Conservation (phyloP, 92 coral and sea anemone genomes). For the Palythoa grandis region DNA sequence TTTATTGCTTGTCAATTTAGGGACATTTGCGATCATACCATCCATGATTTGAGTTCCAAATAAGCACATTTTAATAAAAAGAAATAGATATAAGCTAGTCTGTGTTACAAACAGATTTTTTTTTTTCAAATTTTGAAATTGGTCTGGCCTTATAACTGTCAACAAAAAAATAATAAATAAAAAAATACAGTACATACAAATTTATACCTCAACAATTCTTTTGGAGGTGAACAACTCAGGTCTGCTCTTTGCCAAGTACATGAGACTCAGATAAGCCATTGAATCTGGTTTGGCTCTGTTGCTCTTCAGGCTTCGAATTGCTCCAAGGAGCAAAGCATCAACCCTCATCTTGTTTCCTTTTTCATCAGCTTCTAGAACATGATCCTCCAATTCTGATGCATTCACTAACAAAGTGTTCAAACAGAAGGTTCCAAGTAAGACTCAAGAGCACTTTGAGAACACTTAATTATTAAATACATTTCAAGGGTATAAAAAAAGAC, state of each 20-base stretch:
- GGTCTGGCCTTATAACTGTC: no score
- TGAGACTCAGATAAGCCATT: conserved; percentile 64
- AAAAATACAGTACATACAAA: not conserved
- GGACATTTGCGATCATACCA: no score
- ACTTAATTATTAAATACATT: no score
- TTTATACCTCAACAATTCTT: conserved; percentile 82
- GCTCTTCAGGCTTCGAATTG: conserved; percentile 76
- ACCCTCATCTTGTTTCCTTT: conserved; percentile 76
- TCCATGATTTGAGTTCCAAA: no score
- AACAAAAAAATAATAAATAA: not conserved
- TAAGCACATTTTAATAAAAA: no score
- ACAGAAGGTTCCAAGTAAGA: no score
- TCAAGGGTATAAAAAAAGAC: no score
- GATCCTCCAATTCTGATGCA: conserved; percentile 86
- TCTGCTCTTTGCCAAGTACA: conserved; percentile 79
- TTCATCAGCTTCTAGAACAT: conserved; percentile 83
- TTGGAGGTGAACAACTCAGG: conserved; percentile 81
- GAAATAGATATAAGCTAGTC: no score
- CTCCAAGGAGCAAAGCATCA: conserved; percentile 90
- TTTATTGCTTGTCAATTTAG: no score
- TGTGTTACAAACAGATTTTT: no score
- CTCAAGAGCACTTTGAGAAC: no score
- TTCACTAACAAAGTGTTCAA: conserved; percentile 56
- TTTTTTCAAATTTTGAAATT: no score
- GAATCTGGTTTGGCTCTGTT: conserved; percentile 93